These are phyloP conservation scores for Malacoraja senta DNA, from an alignment of 2,797 vertebrate species.

Conservation along the genomic window DNA sequence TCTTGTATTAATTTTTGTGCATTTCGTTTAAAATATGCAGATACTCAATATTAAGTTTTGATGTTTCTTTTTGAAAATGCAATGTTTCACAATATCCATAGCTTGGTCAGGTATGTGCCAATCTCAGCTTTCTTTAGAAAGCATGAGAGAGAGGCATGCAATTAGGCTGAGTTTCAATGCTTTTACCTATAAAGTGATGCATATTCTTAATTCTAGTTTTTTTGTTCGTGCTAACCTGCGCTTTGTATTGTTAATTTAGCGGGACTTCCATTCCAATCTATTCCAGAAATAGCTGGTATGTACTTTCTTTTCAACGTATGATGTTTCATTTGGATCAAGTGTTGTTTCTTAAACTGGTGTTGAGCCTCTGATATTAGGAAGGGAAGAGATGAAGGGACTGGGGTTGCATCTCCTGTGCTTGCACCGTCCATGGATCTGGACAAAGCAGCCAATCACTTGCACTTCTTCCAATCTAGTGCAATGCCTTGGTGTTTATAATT, in stretches of 20 bases:
- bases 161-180: not conserved
- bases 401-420: too few relatives aligned
- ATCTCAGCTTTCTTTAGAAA: not conserved
- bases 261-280: not conserved
- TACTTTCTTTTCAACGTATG: too few relatives aligned
- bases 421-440: too few relatives aligned
- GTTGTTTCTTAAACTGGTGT: too few relatives aligned
- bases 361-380: too few relatives aligned
- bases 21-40: not conserved
- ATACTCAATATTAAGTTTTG: not conserved
- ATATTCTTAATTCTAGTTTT: slow-evolving; percentile 12
- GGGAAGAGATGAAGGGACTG: too few relatives aligned
- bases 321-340: too few relatives aligned
- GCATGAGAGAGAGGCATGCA: not conserved
- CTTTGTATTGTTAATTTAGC: not conserved
- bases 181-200: not conserved
- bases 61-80: not conserved
- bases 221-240: not conserved
- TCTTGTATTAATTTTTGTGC: not conserved
- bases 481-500: too few relatives aligned
- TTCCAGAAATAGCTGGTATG: not conserved
- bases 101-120: not conserved
- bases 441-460: too few relatives aligned
- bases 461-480: too few relatives aligned
- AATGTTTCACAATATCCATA: not conserved